These are phyloP conservation scores for Malurus elegans DNA, from an alignment of 2,113 vertebrate genomes.

Conservation along the genomic window DNA sequence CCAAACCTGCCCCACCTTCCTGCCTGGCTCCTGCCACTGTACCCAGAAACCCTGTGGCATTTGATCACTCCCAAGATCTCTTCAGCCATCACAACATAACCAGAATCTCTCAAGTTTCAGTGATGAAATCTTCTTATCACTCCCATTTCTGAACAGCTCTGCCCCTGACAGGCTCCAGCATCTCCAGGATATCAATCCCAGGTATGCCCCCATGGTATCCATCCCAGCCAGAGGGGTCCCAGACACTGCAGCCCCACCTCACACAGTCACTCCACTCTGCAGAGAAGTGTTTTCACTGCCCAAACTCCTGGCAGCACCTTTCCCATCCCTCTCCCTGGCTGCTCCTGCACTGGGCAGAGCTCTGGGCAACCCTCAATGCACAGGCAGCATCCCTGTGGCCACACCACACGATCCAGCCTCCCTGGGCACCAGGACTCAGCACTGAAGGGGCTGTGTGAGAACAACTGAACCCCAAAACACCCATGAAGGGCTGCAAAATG, in stretches of 20 bases:
- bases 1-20: not conserved
- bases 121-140: not conserved
- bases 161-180: not conserved
- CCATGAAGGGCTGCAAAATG: rapidly evolving
- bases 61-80: not conserved
- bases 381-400: not conserved
- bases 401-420: not conserved
- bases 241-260: not conserved
- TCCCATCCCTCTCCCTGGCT: not conserved
- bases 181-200: not conserved
- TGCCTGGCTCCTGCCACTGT: not conserved
- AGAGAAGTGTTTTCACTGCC: not conserved
- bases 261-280: not conserved
- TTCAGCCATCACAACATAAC: not conserved
- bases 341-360: not conserved
- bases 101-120: not conserved
- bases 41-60: not conserved
- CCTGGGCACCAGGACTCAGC: not conserved
- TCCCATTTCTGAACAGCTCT: not conserved
- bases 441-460: not conserved
- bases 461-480: not conserved
- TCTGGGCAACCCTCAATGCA: not conserved
- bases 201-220: not conserved
- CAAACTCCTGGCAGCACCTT: not conserved
- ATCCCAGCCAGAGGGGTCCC: not conserved